These are phyloP conservation scores for Theristicus caerulescens DNA, from an alignment of 2,113 vertebrate genomes.

Conservation along the genomic window DNA sequence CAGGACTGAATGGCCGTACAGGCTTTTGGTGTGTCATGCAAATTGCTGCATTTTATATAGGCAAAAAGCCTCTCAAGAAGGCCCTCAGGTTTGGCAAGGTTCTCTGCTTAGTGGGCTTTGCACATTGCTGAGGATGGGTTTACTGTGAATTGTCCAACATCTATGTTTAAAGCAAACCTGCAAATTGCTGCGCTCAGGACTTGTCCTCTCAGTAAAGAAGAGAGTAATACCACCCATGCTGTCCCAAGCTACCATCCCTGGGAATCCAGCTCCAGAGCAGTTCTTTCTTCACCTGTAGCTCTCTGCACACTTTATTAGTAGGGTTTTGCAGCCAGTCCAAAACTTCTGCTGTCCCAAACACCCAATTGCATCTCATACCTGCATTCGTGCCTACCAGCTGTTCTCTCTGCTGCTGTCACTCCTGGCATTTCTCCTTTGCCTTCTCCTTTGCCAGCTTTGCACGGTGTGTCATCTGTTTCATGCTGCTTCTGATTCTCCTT, in stretches of 20 bases:
- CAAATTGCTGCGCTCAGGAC: not conserved
- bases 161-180: not conserved
- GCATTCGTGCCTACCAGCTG: conserved; percentile 80
- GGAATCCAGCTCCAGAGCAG: not conserved
- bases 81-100: too few species aligned
- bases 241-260: not conserved
- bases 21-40: not conserved
- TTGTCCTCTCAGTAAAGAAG: not conserved
- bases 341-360: not conserved
- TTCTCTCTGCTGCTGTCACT: conserved; percentile 82
- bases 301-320: accelerated
- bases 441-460: conserved; percentile 84
- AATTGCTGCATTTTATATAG: not conserved
- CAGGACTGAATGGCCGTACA: accelerated
- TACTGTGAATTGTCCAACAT: not conserved
- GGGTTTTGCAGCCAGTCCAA: not conserved
- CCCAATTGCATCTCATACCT: conserved; percentile 62
- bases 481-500: conserved; percentile 81
- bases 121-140: not conserved
- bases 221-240: accelerated
- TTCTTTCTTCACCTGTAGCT: not conserved
- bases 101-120: not conserved
- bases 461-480: conserved; percentile 78
- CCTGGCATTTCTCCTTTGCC: conserved; percentile 81
- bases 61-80: not conserved